Conservation (phyloP, 2,888 invertebrate species). For the Carcina quercana region DNA sequence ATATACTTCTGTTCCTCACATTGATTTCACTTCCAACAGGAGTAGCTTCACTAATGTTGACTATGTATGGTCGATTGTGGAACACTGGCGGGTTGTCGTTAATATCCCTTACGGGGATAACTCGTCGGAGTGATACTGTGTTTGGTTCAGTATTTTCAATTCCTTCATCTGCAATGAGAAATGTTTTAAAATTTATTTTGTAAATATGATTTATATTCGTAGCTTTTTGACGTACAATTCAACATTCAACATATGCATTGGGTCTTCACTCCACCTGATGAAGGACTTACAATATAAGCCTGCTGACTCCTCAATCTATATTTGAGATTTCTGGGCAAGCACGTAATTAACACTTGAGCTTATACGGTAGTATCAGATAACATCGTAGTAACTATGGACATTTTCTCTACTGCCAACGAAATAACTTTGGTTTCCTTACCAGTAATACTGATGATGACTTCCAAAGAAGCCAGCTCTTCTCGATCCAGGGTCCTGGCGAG, state of each 20-base stretch:
- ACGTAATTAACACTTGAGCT: no score
- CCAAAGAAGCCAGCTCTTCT: slow-evolving; percentile 79
- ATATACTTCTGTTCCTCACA: slow-evolving; percentile 33
- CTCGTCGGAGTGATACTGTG: slow-evolving; percentile 83
- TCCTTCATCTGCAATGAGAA: slow-evolving; percentile 74
- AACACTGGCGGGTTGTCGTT: slow-evolving; percentile 89
- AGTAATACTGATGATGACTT: slow-evolving; percentile 88
- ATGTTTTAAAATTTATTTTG: no score
- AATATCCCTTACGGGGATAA: slow-evolving; percentile 84
- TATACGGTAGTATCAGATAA: no score
- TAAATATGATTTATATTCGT: no score
- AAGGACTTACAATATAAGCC: no score
- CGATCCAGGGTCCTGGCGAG: slow-evolving; percentile 81
- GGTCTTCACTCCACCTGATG: no score
- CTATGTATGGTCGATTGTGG: slow-evolving; percentile 81
- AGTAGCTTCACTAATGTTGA: slow-evolving; percentile 80
- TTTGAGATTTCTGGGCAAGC: no score
- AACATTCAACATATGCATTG: no score
- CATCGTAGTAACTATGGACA: no score
- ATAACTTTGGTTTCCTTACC: slow-evolving; percentile 68
- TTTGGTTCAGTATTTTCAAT: slow-evolving; percentile 82
- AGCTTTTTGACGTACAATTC: no score
- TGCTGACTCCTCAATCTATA: no score
- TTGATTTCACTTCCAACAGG: slow-evolving; percentile 77
- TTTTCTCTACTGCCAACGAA: no score